These are phyloP conservation scores for Philaenus spumarius DNA, from an alignment of 1,140 invertebrate genomes.

Conservation along the genomic window DNA sequence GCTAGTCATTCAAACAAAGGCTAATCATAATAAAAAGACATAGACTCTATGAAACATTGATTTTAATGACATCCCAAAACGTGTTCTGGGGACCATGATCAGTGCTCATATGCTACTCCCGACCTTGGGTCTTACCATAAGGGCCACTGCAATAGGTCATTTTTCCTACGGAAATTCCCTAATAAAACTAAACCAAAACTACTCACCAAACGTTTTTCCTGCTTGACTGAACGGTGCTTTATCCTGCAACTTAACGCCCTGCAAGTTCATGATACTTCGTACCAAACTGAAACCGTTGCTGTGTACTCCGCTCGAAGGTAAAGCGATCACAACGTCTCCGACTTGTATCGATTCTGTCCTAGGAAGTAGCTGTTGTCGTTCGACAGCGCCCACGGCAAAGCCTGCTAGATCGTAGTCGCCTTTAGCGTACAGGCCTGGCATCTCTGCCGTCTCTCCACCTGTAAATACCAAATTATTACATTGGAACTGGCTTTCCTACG, in stretches of 20 bases:
- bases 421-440: constrained; percentile 85
- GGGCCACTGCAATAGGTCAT: too few relatives aligned
- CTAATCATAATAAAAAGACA: too few relatives aligned
- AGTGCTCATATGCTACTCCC: too few relatives aligned
- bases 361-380: constrained; percentile 67
- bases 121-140: too few relatives aligned
- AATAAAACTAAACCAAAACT: neutral
- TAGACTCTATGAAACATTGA: too few relatives aligned
- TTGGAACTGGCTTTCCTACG: too few relatives aligned
- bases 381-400: constrained; percentile 89
- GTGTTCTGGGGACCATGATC: too few relatives aligned
- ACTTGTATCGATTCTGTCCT: constrained; percentile 56
- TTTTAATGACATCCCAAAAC: too few relatives aligned
- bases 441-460: constrained; percentile 94
- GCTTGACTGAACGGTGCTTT: constrained; percentile 66
- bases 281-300: constrained; percentile 96
- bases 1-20: too few relatives aligned
- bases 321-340: constrained; percentile 76
- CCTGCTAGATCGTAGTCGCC: constrained; percentile 94
- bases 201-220: constrained; percentile 31
- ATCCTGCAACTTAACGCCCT: constrained; percentile 56
- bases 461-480: too few relatives aligned
- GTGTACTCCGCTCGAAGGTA: constrained; percentile 83
- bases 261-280: constrained; percentile 69
- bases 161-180: too few relatives aligned